These are phyloP conservation scores for Takifugu ocellatus DNA, from an alignment of 2,797 vertebrate genomes.

Conservation along the genomic window DNA sequence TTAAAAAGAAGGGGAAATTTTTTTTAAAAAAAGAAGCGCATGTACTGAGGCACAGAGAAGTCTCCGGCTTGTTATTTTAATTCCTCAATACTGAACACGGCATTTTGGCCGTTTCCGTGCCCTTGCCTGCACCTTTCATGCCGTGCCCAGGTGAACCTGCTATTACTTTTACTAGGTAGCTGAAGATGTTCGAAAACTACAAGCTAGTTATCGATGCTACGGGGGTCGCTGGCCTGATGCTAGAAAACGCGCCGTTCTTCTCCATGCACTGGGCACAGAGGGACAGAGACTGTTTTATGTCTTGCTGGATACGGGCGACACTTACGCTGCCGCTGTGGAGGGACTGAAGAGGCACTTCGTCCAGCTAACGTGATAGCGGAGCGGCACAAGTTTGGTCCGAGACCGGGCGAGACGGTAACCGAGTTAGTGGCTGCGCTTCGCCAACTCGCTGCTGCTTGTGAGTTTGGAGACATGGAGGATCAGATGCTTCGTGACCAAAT, in stretches of 20 bases:
- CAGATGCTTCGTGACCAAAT: conserved; percentile 1
- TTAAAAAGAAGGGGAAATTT: no score
- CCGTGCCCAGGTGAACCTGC: background rate
- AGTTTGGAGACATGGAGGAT: conserved; percentile 1
- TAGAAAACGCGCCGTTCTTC: background rate
- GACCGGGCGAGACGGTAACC: background rate
- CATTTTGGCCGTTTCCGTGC: no score
- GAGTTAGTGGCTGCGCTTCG: background rate
- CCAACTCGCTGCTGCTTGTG: background rate
- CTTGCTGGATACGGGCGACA: background rate
- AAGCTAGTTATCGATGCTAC: background rate
- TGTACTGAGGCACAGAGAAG: no score
- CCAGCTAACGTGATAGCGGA: conserved; percentile 9
- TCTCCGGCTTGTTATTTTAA: no score
- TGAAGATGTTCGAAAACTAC: background rate
- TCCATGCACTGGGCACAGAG: background rate
- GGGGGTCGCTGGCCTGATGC: background rate
- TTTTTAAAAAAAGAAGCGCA: no score
- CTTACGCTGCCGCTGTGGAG: no score
- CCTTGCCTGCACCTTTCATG: no score
- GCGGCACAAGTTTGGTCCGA: conserved; percentile 3
- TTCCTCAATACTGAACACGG: no score
- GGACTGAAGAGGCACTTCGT: background rate
- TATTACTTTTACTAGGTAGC: background rate
- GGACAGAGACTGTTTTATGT: background rate